Evolutionary conservation across 92 coral and sea anemone genomes (phyloP), one percentile per base, ranked within the genome.

Genomic region (Blastomussa wellsi): DNA sequence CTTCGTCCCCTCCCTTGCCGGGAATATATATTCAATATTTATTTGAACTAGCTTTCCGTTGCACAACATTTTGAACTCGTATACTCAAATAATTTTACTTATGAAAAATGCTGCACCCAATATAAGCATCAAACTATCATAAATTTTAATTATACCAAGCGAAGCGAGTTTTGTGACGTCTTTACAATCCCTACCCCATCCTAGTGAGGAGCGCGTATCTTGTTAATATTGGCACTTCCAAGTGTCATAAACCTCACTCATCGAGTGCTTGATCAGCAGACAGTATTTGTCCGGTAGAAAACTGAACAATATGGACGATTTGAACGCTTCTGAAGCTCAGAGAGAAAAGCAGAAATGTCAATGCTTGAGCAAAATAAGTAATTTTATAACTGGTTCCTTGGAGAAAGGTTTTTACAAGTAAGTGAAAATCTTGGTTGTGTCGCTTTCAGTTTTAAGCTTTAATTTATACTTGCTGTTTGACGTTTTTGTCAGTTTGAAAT

Each of bases 401-500:
- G 98, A 95, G 66, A 85, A 84, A 44, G 88, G 84, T 60, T 95
- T 95, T 76, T 91, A 93, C 84, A 86, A 92, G 98, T 93, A 39
- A 75, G 96, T 69, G 12, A 19, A n/a, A n/a, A n/a, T n/a, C n/a
- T n/a, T n/a, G n/a, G n/a, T n/a, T n/a, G n/a, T n/a, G n/a, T n/a
- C n/a, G n/a, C n/a, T n/a, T n/a, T n/a, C n/a, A n/a, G n/a, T n/a
- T n/a, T n/a, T n/a, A n/a, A n/a, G n/a, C n/a, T n/a, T n/a, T n/a
- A n/a, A n/a, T n/a, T n/a, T n/a, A n/a, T n/a, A 41, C 24, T 19
- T 52, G 60, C 41, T 35, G 26, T 28, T 15, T 42, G 20, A 10
- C 31, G n/a, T n/a, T 49, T 10, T 39, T 39, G 7, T 39, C 11
- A 4, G 12, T 44, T 44, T 28, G 65, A 20, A 53, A 32, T 12